Conservation (phyloP, 2,113 vertebrate species). For the Mus pahari region DNA sequence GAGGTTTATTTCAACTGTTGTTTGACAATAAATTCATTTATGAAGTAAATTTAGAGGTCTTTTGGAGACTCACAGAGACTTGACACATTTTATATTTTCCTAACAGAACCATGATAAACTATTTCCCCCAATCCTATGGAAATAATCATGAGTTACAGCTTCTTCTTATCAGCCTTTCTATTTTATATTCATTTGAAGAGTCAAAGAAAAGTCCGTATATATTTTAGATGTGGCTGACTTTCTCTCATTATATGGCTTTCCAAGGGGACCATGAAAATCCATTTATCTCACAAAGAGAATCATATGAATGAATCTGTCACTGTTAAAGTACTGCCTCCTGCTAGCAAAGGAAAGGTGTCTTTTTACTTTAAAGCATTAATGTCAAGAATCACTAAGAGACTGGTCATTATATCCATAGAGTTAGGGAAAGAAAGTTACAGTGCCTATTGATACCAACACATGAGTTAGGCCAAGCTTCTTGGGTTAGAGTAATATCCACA, state of each 20-base stretch:
- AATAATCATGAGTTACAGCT: slow-evolving; percentile 35
- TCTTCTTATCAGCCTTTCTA: slow-evolving; percentile 24
- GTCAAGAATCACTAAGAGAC: slow-evolving; percentile 1
- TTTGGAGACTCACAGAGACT: slow-evolving; percentile 16
- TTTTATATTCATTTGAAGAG: slow-evolving; percentile 59
- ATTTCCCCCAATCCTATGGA: background rate
- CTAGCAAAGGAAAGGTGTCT: slow-evolving; percentile 11
- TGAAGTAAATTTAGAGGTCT: slow-evolving; percentile 44
- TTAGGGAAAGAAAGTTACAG: background rate
- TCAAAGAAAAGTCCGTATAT: slow-evolving; percentile 48
- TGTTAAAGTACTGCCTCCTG: slow-evolving; percentile 30
- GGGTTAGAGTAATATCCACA: background rate
- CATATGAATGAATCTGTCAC: slow-evolving; percentile 18
- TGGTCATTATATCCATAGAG: background rate
- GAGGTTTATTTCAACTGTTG: slow-evolving; percentile 50
- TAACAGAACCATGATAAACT: background rate
- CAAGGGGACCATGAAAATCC: slow-evolving; percentile 16
- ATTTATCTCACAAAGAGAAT: slow-evolving; percentile 58
- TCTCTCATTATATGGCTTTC: slow-evolving; percentile 44
- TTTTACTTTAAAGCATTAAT: background rate
- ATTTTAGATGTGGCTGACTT: slow-evolving; percentile 14
- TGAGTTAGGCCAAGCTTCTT: background rate
- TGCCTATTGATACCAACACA: background rate
- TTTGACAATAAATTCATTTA: slow-evolving; percentile 39
- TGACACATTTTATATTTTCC: slow-evolving; percentile 33